phyloP scores from a whole-genome alignment of 2,888 invertebrate species.

The Leucophenga montana region DNA sequence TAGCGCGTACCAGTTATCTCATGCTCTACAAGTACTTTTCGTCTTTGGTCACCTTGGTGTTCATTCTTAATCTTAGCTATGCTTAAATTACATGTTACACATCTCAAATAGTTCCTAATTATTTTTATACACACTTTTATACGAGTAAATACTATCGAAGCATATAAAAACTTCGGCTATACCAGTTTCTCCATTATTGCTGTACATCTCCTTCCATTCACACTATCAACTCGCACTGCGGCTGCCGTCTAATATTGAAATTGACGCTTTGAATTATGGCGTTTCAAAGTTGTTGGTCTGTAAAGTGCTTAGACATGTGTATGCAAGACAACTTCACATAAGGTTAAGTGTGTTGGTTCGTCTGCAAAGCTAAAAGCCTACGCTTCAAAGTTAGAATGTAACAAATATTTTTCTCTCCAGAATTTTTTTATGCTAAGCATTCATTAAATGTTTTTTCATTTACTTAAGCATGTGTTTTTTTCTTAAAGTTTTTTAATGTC shows the following conservation, averaged over 20 bases:
- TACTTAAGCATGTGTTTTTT: slow-evolving; percentile 1
- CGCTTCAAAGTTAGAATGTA: background rate
- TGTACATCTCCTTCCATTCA: background rate
- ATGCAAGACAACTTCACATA: background rate
- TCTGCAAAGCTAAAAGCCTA: slow-evolving; percentile 4
- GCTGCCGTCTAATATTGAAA: slow-evolving; percentile 11
- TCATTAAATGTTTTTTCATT: slow-evolving; percentile 9
- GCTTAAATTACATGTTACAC: no score
- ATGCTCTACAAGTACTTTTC: no score
- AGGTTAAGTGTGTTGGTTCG: slow-evolving; percentile 15
- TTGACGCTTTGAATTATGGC: slow-evolving; percentile 26
- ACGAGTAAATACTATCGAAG: background rate
- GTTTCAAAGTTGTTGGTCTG: slow-evolving; percentile 19
- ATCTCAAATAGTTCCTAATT: no score
- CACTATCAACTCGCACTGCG: background rate
- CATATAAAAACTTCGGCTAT: background rate
- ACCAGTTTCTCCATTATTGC: background rate
- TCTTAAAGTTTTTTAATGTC: background rate
- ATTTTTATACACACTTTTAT: background rate
- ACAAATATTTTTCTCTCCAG: background rate
- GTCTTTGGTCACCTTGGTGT: no score
- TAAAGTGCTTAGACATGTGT: slow-evolving; percentile 25
- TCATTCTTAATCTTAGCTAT: no score
- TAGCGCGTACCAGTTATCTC: no score
- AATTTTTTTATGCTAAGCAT: background rate